Evolutionary conservation across 2,797 vertebrate species (phyloP).

Genomic region (Prionace glauca): DNA sequence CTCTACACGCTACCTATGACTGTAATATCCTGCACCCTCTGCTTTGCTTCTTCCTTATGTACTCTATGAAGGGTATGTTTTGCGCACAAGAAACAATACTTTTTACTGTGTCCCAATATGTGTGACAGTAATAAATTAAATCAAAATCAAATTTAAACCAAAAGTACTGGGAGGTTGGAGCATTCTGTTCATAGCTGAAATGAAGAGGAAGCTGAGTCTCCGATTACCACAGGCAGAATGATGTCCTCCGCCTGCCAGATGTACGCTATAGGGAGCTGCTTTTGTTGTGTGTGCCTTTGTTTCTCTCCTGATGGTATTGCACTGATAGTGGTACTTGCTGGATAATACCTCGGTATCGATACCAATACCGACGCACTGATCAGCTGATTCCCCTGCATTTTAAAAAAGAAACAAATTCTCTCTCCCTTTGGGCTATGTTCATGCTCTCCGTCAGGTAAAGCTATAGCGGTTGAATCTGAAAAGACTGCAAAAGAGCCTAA

Average conservation of each 20-base stretch:
- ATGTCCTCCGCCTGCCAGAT: neutral
- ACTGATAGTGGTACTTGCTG: neutral
- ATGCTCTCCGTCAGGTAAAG: constrained; percentile 53
- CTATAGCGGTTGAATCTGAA: constrained; percentile 67
- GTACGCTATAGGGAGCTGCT: neutral
- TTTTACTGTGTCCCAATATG: too few relatives aligned
- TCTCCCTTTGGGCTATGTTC: neutral
- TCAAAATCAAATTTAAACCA: neutral
- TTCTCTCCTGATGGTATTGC: neutral
- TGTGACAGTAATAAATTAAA: too few relatives aligned
- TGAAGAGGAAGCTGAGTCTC: neutral
- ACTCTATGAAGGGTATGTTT: too few relatives aligned
- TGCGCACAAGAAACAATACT: too few relatives aligned
- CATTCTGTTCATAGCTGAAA: neutral
- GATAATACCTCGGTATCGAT: neutral
- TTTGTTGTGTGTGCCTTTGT: neutral
- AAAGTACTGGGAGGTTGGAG: neutral
- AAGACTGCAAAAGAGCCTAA: constrained; percentile 80
- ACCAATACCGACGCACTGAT: neutral
- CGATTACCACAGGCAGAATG: neutral
- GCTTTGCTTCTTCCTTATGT: too few relatives aligned
- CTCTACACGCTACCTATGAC: too few relatives aligned
- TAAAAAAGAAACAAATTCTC: neutral
- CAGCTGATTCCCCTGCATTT: constrained; percentile 1
- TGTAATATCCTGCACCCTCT: too few relatives aligned